Percentiles rank a stretch among this genome's conserved stretches.
phyloP scores from a whole-genome alignment of 1,140 invertebrate genomes.

The Trichomalopsis sarcophagae region DNA sequence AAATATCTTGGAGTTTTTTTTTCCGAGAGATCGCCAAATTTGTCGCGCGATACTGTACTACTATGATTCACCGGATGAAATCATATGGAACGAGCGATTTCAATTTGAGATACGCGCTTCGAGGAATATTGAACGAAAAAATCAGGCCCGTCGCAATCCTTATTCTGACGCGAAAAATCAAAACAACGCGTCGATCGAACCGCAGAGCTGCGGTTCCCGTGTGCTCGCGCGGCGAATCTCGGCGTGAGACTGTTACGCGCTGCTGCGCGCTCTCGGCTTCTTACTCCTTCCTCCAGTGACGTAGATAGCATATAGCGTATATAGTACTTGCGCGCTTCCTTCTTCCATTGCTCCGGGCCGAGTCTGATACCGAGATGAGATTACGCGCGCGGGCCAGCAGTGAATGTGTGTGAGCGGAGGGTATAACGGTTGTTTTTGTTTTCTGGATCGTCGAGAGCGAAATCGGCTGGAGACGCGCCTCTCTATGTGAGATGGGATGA shows the following conservation, averaged over 20 bases:
- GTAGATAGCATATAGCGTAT: neutral
- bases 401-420: too few species aligned
- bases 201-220: neutral
- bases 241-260: slow-evolving; percentile 42
- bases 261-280: neutral
- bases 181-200: neutral
- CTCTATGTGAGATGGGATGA: too few species aligned
- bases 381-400: neutral
- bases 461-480: too few species aligned
- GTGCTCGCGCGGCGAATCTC: neutral
- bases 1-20: too few species aligned
- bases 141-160: too few species aligned
- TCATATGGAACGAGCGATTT: too few species aligned
- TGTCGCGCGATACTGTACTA: too few species aligned
- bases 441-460: too few species aligned
- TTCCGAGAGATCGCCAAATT: too few species aligned
- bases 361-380: neutral
- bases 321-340: neutral
- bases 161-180: neutral
- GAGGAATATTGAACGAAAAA: too few species aligned
- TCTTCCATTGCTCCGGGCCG: neutral
- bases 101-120: too few species aligned
- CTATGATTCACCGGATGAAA: too few species aligned
- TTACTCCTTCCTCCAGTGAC: neutral
- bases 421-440: neutral